These are phyloP conservation scores for Lucinisca nassula DNA, from an alignment of 2,888 invertebrate species.

Conservation along the genomic window DNA sequence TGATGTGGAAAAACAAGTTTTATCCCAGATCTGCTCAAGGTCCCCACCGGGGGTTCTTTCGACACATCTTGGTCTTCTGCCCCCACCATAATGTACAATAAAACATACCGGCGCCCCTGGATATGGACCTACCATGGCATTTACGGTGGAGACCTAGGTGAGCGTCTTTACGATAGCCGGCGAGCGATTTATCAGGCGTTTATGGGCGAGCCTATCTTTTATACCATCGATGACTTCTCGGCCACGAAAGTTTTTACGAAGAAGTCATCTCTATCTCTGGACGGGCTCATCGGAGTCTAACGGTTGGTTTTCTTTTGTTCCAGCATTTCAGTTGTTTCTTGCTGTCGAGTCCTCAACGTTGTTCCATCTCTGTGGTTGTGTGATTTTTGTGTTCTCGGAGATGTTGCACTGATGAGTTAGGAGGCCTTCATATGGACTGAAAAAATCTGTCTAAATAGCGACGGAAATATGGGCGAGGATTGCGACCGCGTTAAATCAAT, in stretches of 20 bases:
- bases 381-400: too few species aligned
- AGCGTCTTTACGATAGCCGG: constrained; percentile 38
- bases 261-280: too few species aligned
- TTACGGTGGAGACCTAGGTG: constrained; percentile 27
- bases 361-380: too few species aligned
- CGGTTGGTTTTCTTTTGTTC: too few species aligned
- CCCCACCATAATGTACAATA: constrained; percentile 29
- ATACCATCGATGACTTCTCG: constrained; percentile 45
- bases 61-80: constrained; percentile 40
- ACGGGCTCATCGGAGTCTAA: too few species aligned
- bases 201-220: constrained; percentile 43
- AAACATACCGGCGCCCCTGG: constrained; percentile 11
- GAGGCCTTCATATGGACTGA: too few species aligned
- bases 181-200: constrained; percentile 19
- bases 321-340: too few species aligned
- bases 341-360: too few species aligned
- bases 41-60: constrained; percentile 25
- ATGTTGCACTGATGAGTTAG: too few species aligned
- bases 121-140: background rate
- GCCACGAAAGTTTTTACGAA: constrained; percentile 21
- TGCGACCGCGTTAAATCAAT: too few species aligned
- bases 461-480: too few species aligned
- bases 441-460: too few species aligned
- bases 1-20: constrained; percentile 49
- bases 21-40: constrained; percentile 35